Evolutionary conservation across 37 sponge, comb jelly and placozoan genomes (phyloP).

Genomic region (Haliclona indistincta): DNA sequence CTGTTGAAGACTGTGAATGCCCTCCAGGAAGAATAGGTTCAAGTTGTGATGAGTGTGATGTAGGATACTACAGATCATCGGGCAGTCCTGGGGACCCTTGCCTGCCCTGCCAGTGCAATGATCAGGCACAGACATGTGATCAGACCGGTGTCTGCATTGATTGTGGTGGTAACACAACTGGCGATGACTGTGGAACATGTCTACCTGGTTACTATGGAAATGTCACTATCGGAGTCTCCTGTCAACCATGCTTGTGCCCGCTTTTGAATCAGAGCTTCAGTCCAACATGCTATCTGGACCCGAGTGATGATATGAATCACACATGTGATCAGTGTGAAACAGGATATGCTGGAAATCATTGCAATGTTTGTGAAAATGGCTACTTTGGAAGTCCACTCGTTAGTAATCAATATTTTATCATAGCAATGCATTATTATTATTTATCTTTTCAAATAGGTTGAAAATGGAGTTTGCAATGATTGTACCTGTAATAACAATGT

Average conservation of each 20-base stretch:
- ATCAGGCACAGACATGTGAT: slow-evolving; percentile 70
- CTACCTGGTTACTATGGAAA: slow-evolving; percentile 70
- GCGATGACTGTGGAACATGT: slow-evolving; percentile 74
- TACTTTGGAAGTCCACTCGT: slow-evolving; percentile 84
- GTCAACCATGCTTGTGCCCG: slow-evolving; percentile 85
- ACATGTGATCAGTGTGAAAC: slow-evolving; percentile 70
- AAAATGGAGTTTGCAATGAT: slow-evolving; percentile 18
- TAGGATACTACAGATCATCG: slow-evolving; percentile 63
- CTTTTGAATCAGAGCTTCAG: slow-evolving; percentile 37
- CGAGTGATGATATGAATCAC: slow-evolving; percentile 42
- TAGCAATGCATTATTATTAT: no score
- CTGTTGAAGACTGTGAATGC: slow-evolving; percentile 41
- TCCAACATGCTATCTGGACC: slow-evolving; percentile 60
- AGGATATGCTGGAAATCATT: slow-evolving; percentile 76
- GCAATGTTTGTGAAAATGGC: slow-evolving; percentile 79
- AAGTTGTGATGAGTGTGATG: slow-evolving; percentile 73
- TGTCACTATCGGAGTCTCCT: slow-evolving; percentile 54
- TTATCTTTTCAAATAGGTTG: no score
- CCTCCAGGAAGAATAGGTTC: slow-evolving; percentile 51
- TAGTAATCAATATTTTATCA: no score
- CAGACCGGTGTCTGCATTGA: slow-evolving; percentile 69
- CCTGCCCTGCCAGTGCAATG: slow-evolving; percentile 76
- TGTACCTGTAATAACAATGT: slow-evolving; percentile 80
- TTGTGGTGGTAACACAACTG: slow-evolving; percentile 74
- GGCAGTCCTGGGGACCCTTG: slow-evolving; percentile 42